Evolutionary conservation across 2,113 vertebrate genomes (phyloP).

Genomic region (Chloropsis cyanopogon): DNA sequence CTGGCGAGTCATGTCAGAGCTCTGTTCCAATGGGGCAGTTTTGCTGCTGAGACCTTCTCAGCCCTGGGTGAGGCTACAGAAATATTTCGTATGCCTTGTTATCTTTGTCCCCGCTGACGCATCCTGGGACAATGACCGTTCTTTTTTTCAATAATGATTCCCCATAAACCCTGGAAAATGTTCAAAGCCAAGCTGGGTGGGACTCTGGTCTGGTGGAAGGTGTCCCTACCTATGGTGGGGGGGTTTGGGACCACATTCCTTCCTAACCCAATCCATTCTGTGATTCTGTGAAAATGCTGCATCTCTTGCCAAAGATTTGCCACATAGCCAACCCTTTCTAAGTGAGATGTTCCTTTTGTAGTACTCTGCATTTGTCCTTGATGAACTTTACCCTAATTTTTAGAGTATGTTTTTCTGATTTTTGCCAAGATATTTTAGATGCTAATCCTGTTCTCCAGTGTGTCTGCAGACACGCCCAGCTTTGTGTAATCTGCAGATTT

Average conservation of each 20-base stretch:
- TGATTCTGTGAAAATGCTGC: background rate
- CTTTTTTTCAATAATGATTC: background rate
- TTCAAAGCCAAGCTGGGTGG: background rate
- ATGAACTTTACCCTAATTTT: slow-evolving; percentile 4
- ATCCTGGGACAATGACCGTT: background rate
- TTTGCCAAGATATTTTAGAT: slow-evolving; percentile 2
- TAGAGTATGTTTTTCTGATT: background rate
- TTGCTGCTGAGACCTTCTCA: background rate
- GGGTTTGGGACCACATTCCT: background rate
- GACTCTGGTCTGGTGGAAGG: background rate
- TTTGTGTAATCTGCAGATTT: background rate
- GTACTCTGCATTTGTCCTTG: background rate
- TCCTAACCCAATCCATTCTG: background rate
- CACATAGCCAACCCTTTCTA: background rate
- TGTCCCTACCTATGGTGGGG: background rate
- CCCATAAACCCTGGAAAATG: background rate
- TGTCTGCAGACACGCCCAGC: background rate
- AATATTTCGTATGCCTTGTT: background rate
- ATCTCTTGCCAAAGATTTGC: background rate
- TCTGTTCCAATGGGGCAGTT: background rate
- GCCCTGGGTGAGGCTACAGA: background rate
- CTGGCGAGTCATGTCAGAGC: background rate
- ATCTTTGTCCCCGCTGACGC: background rate
- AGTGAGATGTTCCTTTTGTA: background rate
- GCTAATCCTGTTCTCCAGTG: background rate